Percentiles rank a stretch among this genome's conserved stretches.
These are phyloP conservation scores for Sympetrum striolatum DNA, from an alignment of 2,888 invertebrate species.

Conservation along the genomic window DNA sequence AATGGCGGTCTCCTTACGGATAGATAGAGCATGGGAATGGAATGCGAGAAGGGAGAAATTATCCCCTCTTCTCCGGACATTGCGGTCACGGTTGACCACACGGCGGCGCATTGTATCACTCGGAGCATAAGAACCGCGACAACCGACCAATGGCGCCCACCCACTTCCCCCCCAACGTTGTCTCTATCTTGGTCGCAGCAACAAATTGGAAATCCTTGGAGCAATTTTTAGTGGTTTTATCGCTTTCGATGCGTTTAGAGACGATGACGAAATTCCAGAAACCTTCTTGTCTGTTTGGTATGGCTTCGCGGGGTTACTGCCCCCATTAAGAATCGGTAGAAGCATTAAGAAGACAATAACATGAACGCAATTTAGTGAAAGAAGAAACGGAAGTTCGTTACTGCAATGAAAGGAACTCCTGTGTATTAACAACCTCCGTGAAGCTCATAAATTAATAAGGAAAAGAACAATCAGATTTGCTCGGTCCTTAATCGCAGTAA, in stretches of 20 bases:
- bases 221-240: not conserved
- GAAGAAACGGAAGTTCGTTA: too few species aligned
- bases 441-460: too few species aligned
- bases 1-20: not conserved
- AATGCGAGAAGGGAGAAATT: not conserved
- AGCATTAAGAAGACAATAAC: too few species aligned
- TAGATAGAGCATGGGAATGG: not conserved
- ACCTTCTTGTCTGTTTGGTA: not conserved
- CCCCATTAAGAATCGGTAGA: too few species aligned
- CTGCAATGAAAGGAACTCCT: too few species aligned
- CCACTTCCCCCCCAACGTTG: not conserved
- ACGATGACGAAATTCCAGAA: not conserved
- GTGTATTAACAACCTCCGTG: too few species aligned
- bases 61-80: not conserved
- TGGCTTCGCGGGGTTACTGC: too few species aligned
- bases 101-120: not conserved
- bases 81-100: conserved; percentile 42
- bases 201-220: not conserved
- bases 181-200: not conserved
- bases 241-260: not conserved
- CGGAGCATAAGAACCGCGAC: conserved; percentile 23
- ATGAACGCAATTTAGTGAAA: too few species aligned
- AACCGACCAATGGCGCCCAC: not conserved
- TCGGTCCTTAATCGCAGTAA: too few species aligned
- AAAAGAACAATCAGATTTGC: too few species aligned